Percentiles rank a stretch among this genome's conserved stretches.
These are phyloP conservation scores for Pelodiscus sinensis DNA, from an alignment of 2,113 vertebrate species.

Conservation along the genomic window DNA sequence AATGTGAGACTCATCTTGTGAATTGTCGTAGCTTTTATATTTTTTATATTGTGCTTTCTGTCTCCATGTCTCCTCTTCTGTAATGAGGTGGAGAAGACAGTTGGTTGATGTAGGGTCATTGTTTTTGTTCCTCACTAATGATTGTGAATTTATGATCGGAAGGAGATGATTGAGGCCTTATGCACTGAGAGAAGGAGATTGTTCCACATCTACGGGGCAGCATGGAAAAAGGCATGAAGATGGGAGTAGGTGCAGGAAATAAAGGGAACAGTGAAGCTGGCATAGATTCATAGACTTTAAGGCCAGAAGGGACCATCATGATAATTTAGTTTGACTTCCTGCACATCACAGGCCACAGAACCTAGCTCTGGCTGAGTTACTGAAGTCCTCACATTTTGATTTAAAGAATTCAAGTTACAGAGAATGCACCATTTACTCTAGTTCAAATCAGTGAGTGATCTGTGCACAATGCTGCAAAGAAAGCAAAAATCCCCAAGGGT, in stretches of 20 bases:
- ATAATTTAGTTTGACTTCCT: background rate
- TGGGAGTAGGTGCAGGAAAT: background rate
- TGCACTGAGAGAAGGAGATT: background rate
- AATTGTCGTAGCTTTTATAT: background rate
- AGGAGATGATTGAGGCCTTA: background rate
- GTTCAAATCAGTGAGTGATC: background rate
- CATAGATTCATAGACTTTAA: background rate
- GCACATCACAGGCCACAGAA: background rate
- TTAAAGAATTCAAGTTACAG: background rate
- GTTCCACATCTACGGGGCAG: background rate
- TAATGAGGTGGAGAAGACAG: background rate
- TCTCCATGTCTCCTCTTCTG: background rate
- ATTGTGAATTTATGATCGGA: background rate
- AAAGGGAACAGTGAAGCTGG: background rate
- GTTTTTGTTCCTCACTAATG: background rate
- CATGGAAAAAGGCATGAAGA: background rate
- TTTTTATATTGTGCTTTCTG: background rate
- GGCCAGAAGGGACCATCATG: background rate
- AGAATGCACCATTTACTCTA: background rate
- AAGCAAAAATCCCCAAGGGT: background rate
- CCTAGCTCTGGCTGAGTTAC: background rate
- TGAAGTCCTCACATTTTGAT: background rate
- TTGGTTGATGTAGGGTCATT: background rate
- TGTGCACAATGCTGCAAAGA: background rate
- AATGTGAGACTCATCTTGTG: background rate